Percentiles rank a stretch among this genome's conserved stretches.
phyloP scores from a whole-genome alignment of 2,113 vertebrate species.

The Crotalus tigris region DNA sequence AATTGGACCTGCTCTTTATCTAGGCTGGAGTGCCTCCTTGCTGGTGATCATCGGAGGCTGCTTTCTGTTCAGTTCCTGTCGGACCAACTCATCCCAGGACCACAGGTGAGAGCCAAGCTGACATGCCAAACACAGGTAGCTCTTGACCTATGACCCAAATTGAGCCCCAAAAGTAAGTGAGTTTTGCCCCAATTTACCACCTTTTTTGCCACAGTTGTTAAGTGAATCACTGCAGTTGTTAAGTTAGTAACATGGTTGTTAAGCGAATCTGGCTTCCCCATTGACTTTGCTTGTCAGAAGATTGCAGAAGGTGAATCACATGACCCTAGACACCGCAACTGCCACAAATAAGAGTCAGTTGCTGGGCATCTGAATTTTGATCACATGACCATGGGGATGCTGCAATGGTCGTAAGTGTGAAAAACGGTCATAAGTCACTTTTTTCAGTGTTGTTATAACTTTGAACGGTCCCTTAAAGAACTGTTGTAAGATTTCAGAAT shows the following conservation, averaged over 20 bases:
- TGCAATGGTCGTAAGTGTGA: background rate
- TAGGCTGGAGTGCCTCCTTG: slow-evolving; percentile 84
- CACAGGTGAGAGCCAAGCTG: slow-evolving; percentile 19
- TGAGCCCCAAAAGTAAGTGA: background rate
- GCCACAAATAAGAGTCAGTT: background rate
- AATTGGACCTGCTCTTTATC: slow-evolving; percentile 84
- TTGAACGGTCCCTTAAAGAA: background rate
- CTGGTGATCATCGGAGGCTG: slow-evolving; percentile 78
- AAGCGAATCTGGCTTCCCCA: background rate
- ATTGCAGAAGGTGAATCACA: background rate
- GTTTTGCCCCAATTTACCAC: background rate
- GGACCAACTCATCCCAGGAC: background rate
- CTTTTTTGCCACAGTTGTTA: background rate
- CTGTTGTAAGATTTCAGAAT: background rate
- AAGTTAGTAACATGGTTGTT: background rate
- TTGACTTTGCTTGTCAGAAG: background rate
- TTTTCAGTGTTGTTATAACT: background rate
- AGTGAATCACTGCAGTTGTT: background rate
- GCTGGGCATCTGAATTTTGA: background rate
- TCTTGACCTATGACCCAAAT: background rate
- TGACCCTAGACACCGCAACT: background rate
- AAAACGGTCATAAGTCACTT: background rate
- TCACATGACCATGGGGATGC: background rate
- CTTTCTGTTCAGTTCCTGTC: slow-evolving; percentile 75
- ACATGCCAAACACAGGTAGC: background rate